phyloP scores from a whole-genome alignment of 2,797 vertebrate genomes.

The Percopsis omiscomaycus region DNA sequence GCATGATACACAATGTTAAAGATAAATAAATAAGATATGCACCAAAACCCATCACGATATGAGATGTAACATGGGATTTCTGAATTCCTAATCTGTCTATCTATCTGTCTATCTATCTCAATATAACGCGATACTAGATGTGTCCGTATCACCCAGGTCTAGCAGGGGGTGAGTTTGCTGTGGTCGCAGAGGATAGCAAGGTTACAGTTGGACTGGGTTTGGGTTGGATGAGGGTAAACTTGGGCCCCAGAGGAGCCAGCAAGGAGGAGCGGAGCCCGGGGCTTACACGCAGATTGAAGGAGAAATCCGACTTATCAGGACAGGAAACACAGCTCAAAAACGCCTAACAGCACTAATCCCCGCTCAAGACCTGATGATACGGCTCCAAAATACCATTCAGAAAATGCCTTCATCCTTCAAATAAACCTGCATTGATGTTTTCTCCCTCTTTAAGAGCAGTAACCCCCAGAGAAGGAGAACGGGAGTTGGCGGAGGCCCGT shows the following conservation, averaged over 20 bases:
- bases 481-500: conserved; percentile 59
- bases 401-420: conserved; percentile 80
- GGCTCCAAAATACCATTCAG: conserved; percentile 75
- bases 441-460: conserved; percentile 74
- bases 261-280: conserved; percentile 73
- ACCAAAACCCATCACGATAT: too few relatives aligned
- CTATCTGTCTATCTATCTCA: too few relatives aligned
- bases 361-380: conserved; percentile 76
- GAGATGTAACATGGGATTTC: too few relatives aligned
- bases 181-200: conserved; percentile 33
- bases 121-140: not conserved
- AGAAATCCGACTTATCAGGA: conserved; percentile 80
- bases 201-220: conserved; percentile 30
- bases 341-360: conserved; percentile 78
- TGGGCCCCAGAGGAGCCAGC: conserved; percentile 70
- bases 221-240: conserved; percentile 56
- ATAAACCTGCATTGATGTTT: conserved; percentile 79
- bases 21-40: too few relatives aligned
- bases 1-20: too few relatives aligned
- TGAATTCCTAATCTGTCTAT: too few relatives aligned
- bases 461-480: conserved; percentile 68
- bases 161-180: conserved; percentile 10
- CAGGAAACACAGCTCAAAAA: conserved; percentile 77
- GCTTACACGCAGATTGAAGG: conserved; percentile 78
- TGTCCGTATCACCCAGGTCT: not conserved